Conservation (phyloP, 37 sponge, comb jelly and placozoan genomes). For the Agelas oroides region DNA sequence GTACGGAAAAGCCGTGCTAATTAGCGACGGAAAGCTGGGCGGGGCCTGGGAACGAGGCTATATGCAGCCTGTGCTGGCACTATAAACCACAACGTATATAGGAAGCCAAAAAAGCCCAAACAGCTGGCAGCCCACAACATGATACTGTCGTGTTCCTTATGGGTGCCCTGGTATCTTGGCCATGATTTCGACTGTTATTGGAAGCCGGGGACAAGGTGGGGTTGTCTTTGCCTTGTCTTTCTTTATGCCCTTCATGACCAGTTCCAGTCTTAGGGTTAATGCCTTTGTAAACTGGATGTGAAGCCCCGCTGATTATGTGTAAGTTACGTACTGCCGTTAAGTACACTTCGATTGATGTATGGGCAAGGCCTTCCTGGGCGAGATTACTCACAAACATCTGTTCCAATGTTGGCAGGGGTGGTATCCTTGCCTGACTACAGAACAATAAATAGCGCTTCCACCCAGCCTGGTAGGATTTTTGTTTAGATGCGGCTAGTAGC, state of each 20-base stretch:
- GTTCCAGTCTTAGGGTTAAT: not conserved
- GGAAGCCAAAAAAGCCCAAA: slow-evolving; percentile 17
- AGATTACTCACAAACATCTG: slow-evolving; percentile 11
- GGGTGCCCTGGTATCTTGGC: not conserved
- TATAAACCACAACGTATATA: not conserved
- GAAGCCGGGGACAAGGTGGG: slow-evolving; percentile 2
- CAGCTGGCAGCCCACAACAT: slow-evolving; percentile 22
- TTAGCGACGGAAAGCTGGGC: no score
- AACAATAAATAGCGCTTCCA: not conserved
- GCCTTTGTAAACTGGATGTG: not conserved
- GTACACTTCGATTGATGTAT: slow-evolving; percentile 31
- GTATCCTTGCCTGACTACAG: not conserved
- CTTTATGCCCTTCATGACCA: slow-evolving; percentile 15
- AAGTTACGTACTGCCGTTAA: slow-evolving; percentile 19
- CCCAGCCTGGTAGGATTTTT: slow-evolving; percentile 18
- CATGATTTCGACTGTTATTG: slow-evolving; percentile 21
- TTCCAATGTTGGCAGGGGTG: not conserved
- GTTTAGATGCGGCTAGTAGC: slow-evolving; percentile 6
- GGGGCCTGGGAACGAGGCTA: no score
- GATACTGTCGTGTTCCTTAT: not conserved
- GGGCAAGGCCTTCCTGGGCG: not conserved
- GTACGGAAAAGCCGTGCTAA: no score
- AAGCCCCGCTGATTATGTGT: not conserved
- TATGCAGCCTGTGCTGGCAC: not conserved
- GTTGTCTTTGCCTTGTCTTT: not conserved